These are phyloP conservation scores for Scaptomyza flava DNA, from an alignment of 2,888 invertebrate genomes.

Conservation along the genomic window DNA sequence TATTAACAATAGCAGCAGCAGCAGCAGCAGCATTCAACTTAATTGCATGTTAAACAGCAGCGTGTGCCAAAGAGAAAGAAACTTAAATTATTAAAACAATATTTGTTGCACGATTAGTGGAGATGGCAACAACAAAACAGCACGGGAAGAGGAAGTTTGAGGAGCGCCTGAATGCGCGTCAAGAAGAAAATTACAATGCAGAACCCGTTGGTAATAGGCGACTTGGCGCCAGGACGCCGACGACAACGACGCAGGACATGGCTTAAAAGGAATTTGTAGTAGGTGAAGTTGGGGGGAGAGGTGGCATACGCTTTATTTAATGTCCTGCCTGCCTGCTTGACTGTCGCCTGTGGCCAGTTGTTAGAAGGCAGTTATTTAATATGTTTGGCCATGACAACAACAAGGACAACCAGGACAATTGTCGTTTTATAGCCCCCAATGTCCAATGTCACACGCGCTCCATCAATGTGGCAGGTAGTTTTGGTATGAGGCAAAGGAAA, in stretches of 20 bases:
- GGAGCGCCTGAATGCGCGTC: slow-evolving; percentile 17
- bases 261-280: slow-evolving; percentile 6
- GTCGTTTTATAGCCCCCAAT: slow-evolving; percentile 25
- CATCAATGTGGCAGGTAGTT: slow-evolving; percentile 8
- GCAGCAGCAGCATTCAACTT: slow-evolving; percentile 40
- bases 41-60: slow-evolving; percentile 70
- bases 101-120: slow-evolving; percentile 56
- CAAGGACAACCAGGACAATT: slow-evolving; percentile 25
- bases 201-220: slow-evolving; percentile 26
- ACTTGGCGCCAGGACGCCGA: slow-evolving; percentile 65
- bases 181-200: slow-evolving; percentile 51
- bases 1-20: slow-evolving; percentile 48
- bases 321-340: slow-evolving; percentile 4
- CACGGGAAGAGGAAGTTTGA: background rate
- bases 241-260: slow-evolving; percentile 25
- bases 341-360: slow-evolving; percentile 58
- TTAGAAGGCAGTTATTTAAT: slow-evolving; percentile 6
- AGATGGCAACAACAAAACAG: background rate
- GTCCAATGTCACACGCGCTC: slow-evolving; percentile 50
- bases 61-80: slow-evolving; percentile 7
- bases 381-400: slow-evolving; percentile 41
- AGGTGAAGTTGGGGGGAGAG: background rate
- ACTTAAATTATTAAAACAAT: slow-evolving; percentile 73
- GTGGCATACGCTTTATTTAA: slow-evolving; percentile 65
- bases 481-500: background rate